Percentiles rank a stretch among this genome's conserved stretches.
These are phyloP conservation scores for Periplaneta americana DNA, from an alignment of 1,140 invertebrate species.

Conservation along the genomic window DNA sequence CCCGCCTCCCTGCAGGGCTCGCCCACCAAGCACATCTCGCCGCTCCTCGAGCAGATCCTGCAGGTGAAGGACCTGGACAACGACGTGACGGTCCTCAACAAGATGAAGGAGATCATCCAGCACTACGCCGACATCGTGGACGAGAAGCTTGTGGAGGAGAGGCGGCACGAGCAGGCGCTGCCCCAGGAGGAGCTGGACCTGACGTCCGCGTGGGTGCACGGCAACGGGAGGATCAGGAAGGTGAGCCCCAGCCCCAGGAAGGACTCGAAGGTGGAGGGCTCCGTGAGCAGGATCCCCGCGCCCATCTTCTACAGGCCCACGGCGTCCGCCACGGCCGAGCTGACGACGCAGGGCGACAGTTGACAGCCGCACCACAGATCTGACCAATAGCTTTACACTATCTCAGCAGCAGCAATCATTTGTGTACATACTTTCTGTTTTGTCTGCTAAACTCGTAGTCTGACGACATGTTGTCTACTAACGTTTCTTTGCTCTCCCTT, in stretches of 20 bases:
- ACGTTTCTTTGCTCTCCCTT: background rate
- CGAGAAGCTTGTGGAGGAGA: slow-evolving; percentile 49
- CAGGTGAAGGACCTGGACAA: slow-evolving; percentile 53
- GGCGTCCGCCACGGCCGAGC: background rate
- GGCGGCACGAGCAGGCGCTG: background rate
- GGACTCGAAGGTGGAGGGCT: slow-evolving; percentile 11
- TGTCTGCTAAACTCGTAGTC: background rate
- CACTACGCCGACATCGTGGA: slow-evolving; percentile 17
- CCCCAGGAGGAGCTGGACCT: slow-evolving; percentile 56
- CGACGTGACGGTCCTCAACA: slow-evolving; percentile 59
- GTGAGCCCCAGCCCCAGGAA: slow-evolving; percentile 4
- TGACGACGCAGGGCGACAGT: background rate
- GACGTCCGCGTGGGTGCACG: slow-evolving; percentile 66
- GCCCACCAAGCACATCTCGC: slow-evolving; percentile 53
- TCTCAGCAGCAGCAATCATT: background rate
- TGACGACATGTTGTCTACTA: background rate
- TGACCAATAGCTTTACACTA: background rate
- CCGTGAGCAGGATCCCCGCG: slow-evolving; percentile 14
- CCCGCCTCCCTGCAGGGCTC: slow-evolving; percentile 24
- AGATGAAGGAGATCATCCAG: slow-evolving; percentile 55
- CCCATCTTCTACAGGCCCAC: slow-evolving; percentile 10
- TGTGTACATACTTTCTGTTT: background rate
- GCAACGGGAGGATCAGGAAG: slow-evolving; percentile 23
- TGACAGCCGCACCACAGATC: background rate
- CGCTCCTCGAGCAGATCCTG: slow-evolving; percentile 62